A percentile compares a stretch with the other conserved stretches of the same genome.
Evolutionary conservation across 2,113 vertebrate genomes (phyloP).

Genomic region (Stictonetta naevosa): DNA sequence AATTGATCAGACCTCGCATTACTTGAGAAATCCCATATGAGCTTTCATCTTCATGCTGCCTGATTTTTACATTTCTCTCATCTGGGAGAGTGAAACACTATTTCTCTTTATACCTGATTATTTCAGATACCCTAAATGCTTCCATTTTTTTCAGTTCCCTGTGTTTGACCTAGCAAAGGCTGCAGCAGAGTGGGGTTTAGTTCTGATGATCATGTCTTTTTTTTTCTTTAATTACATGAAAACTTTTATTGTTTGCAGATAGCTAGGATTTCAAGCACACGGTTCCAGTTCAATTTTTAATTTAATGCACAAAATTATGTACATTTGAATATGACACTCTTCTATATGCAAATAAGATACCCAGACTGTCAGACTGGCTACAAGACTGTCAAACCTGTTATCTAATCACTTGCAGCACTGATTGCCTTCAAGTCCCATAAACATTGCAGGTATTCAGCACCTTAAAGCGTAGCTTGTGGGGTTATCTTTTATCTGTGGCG

Average conservation of each 20-base stretch:
- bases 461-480: neutral
- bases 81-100: neutral
- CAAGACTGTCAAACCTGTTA: constrained; percentile 41
- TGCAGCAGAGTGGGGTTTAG: neutral
- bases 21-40: neutral
- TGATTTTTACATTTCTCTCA: neutral
- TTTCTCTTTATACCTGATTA: neutral
- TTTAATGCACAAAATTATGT: constrained; percentile 18
- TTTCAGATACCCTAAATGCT: neutral
- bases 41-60: constrained; percentile 16
- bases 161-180: constrained; percentile 14
- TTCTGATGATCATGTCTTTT: neutral
- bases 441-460: constrained; percentile 5
- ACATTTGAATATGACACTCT: constrained; percentile 23
- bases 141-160: neutral
- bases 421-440: constrained; percentile 17
- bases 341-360: constrained; percentile 17
- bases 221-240: neutral
- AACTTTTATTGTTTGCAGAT: neutral
- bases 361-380: constrained; percentile 54
- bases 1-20: constrained; percentile 25
- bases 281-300: neutral
- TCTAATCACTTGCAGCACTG: neutral
- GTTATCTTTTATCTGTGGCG: neutral
- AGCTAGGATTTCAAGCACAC: neutral